Base-by-base conservation (phyloP, 2,888 invertebrate species). In the Orthosia gothica region DNA sequence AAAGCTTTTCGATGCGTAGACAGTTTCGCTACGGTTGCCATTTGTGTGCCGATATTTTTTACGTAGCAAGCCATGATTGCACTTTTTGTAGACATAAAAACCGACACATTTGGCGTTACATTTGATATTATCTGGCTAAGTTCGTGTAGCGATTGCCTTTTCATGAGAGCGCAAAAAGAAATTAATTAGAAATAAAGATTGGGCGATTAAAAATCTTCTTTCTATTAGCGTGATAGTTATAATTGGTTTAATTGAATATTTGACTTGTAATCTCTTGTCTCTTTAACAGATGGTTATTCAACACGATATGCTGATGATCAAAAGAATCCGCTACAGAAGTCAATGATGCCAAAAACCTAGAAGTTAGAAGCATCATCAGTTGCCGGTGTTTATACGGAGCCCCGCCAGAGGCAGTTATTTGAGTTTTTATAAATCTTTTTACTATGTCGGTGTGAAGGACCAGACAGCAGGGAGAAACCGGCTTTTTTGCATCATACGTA, bases 61-160 rank as follows among this genome's bases (percentile, higher is more conserved):
- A 45, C 61, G 52, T 20, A 16, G 52, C 58, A 63, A 65, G 20
- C 5, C 52, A 47, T 61, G 66, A 82, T 72, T 79, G 52, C 71
- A 70, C 5, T 79, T 82, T 82, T 82, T 82, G 62, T 59, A 52
- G 50, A n/a, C 26, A 62, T 45, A 65, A 76, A 81, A 80, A 76
- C 74, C 5, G 20, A 61, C 32, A 20, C 49, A 52, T 74, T 78
- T 79, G n/a, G 70, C 50, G 45, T 65, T 62, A 73, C 68, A 63
- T 63, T 81, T n/a, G 57, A 77, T 78, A 32, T 62, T 67, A 66
- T 78, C 63, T 68, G 15, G 26, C 20, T 16, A 66, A 52, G n/a
- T 70, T 70, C 55, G 55, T 70, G 82, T 61, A 55, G 18, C 4
- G 57, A 65, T 66, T 72, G 65, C 54, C 81, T 66, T 15, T 80